phyloP scores from a whole-genome alignment of 2,797 vertebrate genomes.

The Brachyrhaphis roseni region DNA sequence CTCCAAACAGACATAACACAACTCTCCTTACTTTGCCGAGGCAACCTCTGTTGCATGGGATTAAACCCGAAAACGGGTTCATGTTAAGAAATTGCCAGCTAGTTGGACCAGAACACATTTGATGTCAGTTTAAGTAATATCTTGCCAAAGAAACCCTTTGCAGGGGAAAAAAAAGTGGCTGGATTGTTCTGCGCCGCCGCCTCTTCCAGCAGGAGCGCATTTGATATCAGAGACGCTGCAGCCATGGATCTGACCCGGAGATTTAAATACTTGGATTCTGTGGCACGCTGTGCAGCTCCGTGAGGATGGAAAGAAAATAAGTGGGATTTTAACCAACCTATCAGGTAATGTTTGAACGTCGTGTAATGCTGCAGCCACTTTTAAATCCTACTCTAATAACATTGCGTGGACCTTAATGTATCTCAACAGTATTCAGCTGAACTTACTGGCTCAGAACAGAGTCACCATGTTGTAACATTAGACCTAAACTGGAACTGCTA shows the following conservation, averaged over 20 bases:
- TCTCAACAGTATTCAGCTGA: slow-evolving; percentile 10
- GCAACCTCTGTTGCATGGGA: rapidly evolving
- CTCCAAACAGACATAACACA: slow-evolving; percentile 3
- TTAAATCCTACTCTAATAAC: slow-evolving; percentile 26
- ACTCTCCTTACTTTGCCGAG: not conserved
- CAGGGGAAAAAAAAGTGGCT: slow-evolving; percentile 50
- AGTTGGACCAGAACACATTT: not conserved
- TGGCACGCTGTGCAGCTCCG: slow-evolving; percentile 53
- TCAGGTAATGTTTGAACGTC: slow-evolving; percentile 65
- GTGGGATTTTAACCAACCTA: slow-evolving; percentile 37
- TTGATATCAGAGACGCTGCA: slow-evolving; percentile 68
- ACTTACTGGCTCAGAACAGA: slow-evolving; percentile 26
- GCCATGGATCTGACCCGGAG: slow-evolving; percentile 75
- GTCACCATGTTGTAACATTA: slow-evolving; percentile 46
- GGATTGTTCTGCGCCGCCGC: slow-evolving; percentile 64
- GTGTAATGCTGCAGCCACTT: not conserved
- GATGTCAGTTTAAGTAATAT: not conserved
- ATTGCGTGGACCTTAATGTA: slow-evolving; percentile 1
- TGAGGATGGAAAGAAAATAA: slow-evolving; percentile 77
- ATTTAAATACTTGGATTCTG: slow-evolving; percentile 71
- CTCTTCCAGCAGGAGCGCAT: slow-evolving; percentile 75
- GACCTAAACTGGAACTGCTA: slow-evolving; percentile 39
- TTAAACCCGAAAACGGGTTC: rapidly evolving
- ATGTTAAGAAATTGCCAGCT: not conserved
- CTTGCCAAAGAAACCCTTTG: slow-evolving; percentile 56